Conservation (phyloP, 2,113 vertebrate genomes). For the Calidris pygmaea region DNA sequence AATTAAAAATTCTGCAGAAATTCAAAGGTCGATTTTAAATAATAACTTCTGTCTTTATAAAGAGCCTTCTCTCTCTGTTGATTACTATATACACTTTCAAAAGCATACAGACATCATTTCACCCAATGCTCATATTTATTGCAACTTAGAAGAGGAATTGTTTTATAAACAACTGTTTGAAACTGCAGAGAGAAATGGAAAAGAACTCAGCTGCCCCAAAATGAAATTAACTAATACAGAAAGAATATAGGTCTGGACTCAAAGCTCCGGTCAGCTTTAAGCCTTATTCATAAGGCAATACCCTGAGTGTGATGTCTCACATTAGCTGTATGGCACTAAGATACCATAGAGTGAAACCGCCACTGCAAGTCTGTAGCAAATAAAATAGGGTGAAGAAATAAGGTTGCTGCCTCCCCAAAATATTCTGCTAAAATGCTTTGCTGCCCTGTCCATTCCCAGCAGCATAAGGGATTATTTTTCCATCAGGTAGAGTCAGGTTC, state of each 20-base stretch:
- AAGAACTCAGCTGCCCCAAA: neutral
- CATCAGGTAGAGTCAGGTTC: neutral
- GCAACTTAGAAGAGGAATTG: neutral
- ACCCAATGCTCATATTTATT: neutral
- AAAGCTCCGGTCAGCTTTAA: neutral
- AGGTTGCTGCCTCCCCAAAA: neutral
- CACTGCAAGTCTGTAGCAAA: neutral
- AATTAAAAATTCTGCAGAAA: constrained; percentile 5
- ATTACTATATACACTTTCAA: neutral
- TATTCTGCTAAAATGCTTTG: neutral
- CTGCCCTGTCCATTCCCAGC: neutral
- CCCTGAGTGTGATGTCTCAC: neutral
- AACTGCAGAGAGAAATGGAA: neutral
- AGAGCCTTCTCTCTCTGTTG: neutral
- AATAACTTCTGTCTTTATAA: neutral
- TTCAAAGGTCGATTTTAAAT: constrained; percentile 33
- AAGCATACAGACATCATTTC: neutral
- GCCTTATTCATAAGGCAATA: neutral
- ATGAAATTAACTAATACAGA: neutral
- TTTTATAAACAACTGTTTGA: neutral
- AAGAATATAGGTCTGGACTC: neutral
- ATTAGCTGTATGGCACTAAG: neutral
- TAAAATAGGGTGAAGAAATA: neutral
- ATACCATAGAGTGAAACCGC: neutral
- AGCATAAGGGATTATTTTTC: neutral